Evolutionary conservation across 30 jellyfish, hydroid and myxozoan genomes (phyloP), one percentile per base, ranked within the genome.

Genomic region (Cassiopea xamachana): DNA sequence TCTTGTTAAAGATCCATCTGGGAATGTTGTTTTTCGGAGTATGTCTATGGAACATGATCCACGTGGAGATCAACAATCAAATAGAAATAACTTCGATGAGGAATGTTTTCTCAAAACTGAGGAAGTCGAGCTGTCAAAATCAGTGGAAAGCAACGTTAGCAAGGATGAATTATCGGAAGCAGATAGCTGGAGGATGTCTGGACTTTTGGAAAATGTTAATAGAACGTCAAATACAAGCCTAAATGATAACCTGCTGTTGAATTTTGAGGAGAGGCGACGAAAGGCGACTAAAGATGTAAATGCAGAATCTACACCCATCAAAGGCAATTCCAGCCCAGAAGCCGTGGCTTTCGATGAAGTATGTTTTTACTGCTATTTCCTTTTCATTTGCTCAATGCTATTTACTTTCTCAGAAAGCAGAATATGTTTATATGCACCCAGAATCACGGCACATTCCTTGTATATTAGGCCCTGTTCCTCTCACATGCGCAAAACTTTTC

Each of bases 161-260:
- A 80, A 80, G 44, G 86, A 79, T 27, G 90, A 88, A 19, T 75
- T 51, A 60, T 81, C 94, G 72, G 94, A 77, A 19, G 92, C 86
- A 7, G 97, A 90, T 72, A 90, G 78, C 9, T 90, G 97, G 97
- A 76, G 97, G 69, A 90, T 90, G 93, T 90, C 97, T 62, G 97
- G 97, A 14, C 68, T 90, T 44, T 60, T 90, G 47, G 89, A 82
- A 64, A 82, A 61, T 58, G 97, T 83, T 46, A 92, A 90, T 51
- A 72, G 95, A 1, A 48, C 79, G 13, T 60, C 94, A 62, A 85
- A 44, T 17, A 27, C 89, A 51, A 62, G 83, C 45, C 39, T 77
- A 0, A 79, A 77, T 27, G 95, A 88, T 80, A 88, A 88, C 59
- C 67, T 88, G 82, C 48, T 88, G 9, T 19, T 73, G 15, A 48